Evolutionary conservation across 2,113 vertebrate genomes (phyloP), one percentile per base, ranked within the genome.

Genomic region (Megalops atlanticus): DNA sequence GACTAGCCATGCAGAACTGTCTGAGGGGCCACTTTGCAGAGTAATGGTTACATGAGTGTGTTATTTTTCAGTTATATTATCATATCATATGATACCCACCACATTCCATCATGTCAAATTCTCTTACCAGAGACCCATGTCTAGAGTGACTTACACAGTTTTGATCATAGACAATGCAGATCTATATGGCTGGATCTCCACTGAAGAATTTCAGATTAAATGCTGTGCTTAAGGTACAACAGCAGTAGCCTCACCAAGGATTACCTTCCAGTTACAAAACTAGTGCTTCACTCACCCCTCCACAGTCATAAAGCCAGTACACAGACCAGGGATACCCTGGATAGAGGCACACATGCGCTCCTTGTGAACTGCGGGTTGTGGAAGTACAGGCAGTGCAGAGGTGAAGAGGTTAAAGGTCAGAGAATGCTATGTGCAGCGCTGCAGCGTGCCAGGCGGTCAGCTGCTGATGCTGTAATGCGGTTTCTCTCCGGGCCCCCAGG

Each of bases 351-450:
- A 18, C 21, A n/a, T 58, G 52, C 52, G 2, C 21, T 58, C 52
- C 52, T 58, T 64, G 58, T 10, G 31, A 64, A 64, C 31, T 27
- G 31, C 58, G 11, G 7, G 11, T 1, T 31, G 58, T 64, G 58
- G 8, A 64, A 31, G 58, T 64, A 64, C 58, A 64, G 58, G 58
- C 58, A 27, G 58, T n/a, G n/a, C 58, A 64, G 58, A 64, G 58
- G 58, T 64, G 58, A 64, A 31, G 58, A 31, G 58, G 58, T 64
- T n/a, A 64, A 31, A 64, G 58, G 58, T 64, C n/a, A 10, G 58
- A 10, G 6, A 31, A 11, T 64, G 58, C 58, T 64, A 31, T 64
- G 58, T 64, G 58, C 58, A 64, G 58, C 31, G 58, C 24, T 64
- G 58, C 58, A 10, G 58, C 31, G 58, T n/a, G 27, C 58, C 24